Evolutionary conservation across 2,888 invertebrate genomes (phyloP).

Genomic region (Folsomia manolachei): DNA sequence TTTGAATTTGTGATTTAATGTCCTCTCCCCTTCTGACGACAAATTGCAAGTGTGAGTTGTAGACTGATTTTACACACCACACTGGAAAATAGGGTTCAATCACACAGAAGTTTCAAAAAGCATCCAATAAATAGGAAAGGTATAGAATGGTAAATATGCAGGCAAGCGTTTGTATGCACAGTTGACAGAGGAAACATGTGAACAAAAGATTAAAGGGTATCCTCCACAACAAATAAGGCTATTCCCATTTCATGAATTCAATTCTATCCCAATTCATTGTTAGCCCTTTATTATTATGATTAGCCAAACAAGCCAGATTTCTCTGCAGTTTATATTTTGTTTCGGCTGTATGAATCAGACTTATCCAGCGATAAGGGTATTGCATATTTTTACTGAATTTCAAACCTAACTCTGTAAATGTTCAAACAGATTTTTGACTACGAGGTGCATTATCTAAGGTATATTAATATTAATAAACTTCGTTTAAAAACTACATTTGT

Average conservation of each 20-base stretch:
- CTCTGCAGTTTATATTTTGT: no score
- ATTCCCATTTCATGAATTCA: slow-evolving; percentile 41
- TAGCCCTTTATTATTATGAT: background rate
- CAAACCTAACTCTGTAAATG: no score
- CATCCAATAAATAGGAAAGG: no score
- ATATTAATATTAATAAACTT: no score
- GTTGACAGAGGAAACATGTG: slow-evolving; percentile 41
- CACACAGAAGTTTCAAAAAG: no score
- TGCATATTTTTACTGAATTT: no score
- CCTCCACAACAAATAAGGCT: slow-evolving; percentile 40
- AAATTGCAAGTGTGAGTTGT: slow-evolving; percentile 11
- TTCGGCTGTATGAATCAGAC: no score
- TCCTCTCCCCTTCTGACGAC: background rate
- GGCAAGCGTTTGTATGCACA: slow-evolving; percentile 36
- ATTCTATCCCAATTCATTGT: background rate
- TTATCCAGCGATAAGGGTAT: no score
- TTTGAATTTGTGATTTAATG: slow-evolving; percentile 15
- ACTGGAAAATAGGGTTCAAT: slow-evolving; percentile 10
- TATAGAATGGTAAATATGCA: background rate
- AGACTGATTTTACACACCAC: background rate
- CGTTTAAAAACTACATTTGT: no score
- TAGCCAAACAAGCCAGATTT: background rate
- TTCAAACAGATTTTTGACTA: no score
- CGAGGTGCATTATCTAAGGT: no score
- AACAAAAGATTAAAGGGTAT: slow-evolving; percentile 44